Conservation (phyloP, 2,797 vertebrate species). For the Pseudomugil gertrudae region DNA sequence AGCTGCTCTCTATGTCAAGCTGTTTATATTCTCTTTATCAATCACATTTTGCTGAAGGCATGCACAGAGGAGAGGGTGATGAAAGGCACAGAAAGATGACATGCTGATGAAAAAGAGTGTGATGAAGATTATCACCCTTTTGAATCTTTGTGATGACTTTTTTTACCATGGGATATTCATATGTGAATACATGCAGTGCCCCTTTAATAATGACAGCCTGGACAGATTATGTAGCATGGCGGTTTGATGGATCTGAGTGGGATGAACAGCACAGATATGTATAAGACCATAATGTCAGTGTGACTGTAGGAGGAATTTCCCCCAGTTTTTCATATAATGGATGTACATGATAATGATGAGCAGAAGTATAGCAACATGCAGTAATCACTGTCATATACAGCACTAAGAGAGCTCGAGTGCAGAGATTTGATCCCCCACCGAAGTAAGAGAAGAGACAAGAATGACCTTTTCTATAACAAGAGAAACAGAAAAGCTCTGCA, state of each 20-base stretch:
- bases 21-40: slow-evolving; percentile 63
- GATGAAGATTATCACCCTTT: slow-evolving; percentile 43
- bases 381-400: slow-evolving; percentile 39
- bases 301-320: slow-evolving; percentile 15
- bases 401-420: slow-evolving; percentile 20
- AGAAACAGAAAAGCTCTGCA: slow-evolving; percentile 63
- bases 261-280: slow-evolving; percentile 26
- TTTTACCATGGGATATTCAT: slow-evolving; percentile 22
- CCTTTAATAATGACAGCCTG: slow-evolving; percentile 17
- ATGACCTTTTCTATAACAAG: slow-evolving; percentile 76
- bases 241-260: slow-evolving; percentile 4
- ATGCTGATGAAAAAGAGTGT: slow-evolving; percentile 39
- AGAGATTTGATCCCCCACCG: slow-evolving; percentile 60
- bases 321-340: slow-evolving; percentile 25
- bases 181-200: slow-evolving; percentile 10
- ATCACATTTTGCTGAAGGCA: slow-evolving; percentile 53
- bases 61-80: slow-evolving; percentile 42
- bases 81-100: slow-evolving; percentile 57
- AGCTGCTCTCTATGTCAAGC: slow-evolving; percentile 28
- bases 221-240: slow-evolving; percentile 8
- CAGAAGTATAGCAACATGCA: slow-evolving; percentile 36
- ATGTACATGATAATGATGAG: slow-evolving; percentile 45
- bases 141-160: slow-evolving; percentile 30
- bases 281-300: slow-evolving; percentile 26
- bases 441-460: slow-evolving; percentile 62